Conservation (phyloP, 2,113 vertebrate genomes). For the Chrysochloris asiatica region DNA sequence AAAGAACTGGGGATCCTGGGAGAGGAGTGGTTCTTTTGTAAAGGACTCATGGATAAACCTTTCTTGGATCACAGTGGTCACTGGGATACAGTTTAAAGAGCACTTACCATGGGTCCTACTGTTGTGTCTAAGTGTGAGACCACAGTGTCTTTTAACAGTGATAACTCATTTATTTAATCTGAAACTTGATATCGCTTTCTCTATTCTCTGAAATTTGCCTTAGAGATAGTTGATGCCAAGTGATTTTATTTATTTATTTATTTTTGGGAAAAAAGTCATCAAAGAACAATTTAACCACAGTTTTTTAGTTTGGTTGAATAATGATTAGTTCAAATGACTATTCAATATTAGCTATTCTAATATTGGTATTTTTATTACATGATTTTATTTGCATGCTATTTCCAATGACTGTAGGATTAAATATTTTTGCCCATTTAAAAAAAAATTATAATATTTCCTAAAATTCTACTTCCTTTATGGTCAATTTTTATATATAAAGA, state of each 20-base stretch:
- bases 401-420: not conserved
- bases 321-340: not conserved
- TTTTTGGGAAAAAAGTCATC: not conserved
- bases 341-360: slow-evolving; percentile 4
- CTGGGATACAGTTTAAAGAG: not conserved
- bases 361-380: not conserved
- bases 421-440: not conserved
- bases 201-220: not conserved
- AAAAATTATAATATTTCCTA: not conserved
- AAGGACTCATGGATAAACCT: not conserved
- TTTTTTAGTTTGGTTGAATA: not conserved
- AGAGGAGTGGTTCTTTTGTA: not conserved
- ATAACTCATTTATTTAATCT: not conserved
- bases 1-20: not conserved
- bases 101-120: not conserved
- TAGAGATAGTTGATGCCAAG: not conserved
- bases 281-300: not conserved
- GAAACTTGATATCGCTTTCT: not conserved
- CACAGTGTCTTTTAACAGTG: not conserved
- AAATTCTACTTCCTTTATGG: not conserved
- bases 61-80: not conserved
- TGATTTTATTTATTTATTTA: no score
- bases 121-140: not conserved
- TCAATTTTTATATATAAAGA: not conserved
- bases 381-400: not conserved